A percentile compares a stretch with the other conserved stretches of the same genome.
These are phyloP conservation scores for Myoxocephalus aenaeus DNA, from an alignment of 2,797 vertebrate genomes.

Conservation along the genomic window DNA sequence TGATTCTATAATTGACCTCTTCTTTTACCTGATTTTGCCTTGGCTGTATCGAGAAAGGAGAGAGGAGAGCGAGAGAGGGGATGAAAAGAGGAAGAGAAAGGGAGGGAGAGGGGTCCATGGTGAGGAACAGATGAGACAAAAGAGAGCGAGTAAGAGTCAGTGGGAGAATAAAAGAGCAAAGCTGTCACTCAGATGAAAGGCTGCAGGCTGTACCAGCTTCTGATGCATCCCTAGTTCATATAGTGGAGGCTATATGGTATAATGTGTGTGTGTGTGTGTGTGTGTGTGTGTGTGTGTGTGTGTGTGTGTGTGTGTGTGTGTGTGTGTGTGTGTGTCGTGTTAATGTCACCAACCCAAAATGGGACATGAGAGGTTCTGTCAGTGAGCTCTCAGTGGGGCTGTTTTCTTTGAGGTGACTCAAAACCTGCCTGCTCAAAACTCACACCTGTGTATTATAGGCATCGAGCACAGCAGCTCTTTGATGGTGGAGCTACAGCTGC, in stretches of 20 bases:
- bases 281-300: conserved; percentile 20
- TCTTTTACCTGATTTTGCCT: conserved; percentile 19
- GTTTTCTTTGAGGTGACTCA: conserved; percentile 29
- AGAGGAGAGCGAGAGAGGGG: too few species aligned
- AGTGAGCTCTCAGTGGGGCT: conserved; percentile 33
- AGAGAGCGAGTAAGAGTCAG: neutral
- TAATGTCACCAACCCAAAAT: conserved; percentile 50
- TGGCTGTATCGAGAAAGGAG: conserved; percentile 5
- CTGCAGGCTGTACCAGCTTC: conserved; percentile 21
- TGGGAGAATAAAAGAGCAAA: conserved; percentile 20
- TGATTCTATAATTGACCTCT: conserved; percentile 45
- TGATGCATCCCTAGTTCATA: conserved; percentile 23
- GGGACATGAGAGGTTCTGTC: conserved; percentile 46
- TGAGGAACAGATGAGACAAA: conserved; percentile 13
- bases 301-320: neutral
- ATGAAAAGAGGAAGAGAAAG: neutral
- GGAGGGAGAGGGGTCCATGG: neutral
- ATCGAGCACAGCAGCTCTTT: conserved; percentile 39
- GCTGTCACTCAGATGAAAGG: conserved; percentile 29
- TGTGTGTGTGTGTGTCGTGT: conserved; percentile 25
- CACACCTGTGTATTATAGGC: conserved; percentile 41
- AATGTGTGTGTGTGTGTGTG: neutral
- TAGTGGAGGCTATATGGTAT: neutral
- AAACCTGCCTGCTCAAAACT: conserved; percentile 49
- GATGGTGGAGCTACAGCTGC: conserved; percentile 59